Percentiles rank a stretch among this genome's conserved stretches.
Evolutionary conservation across 2,113 vertebrate species (phyloP).

Genomic region (Nesogale talazaci): DNA sequence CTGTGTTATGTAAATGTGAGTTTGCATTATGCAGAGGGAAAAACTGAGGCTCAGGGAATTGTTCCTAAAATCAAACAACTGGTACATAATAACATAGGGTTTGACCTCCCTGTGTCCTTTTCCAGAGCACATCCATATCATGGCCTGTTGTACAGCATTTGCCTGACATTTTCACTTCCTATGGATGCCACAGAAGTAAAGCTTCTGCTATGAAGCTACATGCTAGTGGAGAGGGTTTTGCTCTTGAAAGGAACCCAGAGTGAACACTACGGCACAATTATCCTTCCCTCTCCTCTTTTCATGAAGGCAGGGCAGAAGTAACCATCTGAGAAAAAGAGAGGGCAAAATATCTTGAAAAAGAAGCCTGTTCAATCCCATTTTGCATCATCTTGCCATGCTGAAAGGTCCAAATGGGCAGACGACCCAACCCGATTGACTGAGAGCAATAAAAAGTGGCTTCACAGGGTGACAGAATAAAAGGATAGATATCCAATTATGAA

Average conservation of each 20-base stretch:
- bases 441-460: neutral
- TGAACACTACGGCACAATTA: neutral
- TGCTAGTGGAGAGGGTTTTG: neutral
- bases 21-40: neutral
- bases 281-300: neutral
- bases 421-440: neutral
- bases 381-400: neutral
- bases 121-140: neutral
- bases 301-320: neutral
- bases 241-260: neutral
- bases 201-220: neutral
- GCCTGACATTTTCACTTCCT: neutral
- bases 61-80: neutral
- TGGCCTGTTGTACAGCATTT: neutral
- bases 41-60: slow-evolving; percentile 16
- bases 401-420: neutral
- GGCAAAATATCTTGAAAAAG: neutral
- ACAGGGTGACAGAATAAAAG: neutral
- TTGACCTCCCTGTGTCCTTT: neutral
- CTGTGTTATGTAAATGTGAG: neutral
- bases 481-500: neutral
- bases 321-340: neutral
- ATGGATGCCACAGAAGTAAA: neutral
- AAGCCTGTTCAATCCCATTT: neutral
- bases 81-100: neutral